A percentile compares a stretch with the other conserved stretches of the same genome.
Evolutionary conservation across 2,113 vertebrate genomes (phyloP).

Genomic region (Phaethon lepturus): DNA sequence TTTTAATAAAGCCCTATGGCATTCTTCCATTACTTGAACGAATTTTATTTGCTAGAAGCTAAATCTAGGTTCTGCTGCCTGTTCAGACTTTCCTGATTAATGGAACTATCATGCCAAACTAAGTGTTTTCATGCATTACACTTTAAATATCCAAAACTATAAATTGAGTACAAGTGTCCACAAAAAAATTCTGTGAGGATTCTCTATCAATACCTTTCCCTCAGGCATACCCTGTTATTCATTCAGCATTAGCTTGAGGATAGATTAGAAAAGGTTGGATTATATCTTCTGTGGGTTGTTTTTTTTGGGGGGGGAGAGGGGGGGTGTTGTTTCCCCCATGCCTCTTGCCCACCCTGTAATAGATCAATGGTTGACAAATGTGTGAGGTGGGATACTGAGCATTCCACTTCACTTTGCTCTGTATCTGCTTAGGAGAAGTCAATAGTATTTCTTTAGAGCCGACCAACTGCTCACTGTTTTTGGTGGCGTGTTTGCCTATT

Average conservation of each 20-base stretch:
- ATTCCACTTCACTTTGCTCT: not conserved
- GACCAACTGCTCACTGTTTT: not conserved
- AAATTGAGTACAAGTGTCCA: not conserved
- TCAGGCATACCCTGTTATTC: not conserved
- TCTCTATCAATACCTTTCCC: not conserved
- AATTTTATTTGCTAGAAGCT: not conserved
- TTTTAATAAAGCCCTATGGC: not conserved
- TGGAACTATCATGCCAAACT: not conserved
- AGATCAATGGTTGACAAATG: not conserved
- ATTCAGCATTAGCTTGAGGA: not conserved
- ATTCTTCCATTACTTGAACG: not conserved
- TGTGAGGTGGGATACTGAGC: not conserved
- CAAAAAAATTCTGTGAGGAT: not conserved
- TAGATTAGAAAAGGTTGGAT: not conserved
- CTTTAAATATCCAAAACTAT: not conserved
- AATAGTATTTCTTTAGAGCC: not conserved
- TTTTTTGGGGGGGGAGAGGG: no score
- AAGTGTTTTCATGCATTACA: not conserved
- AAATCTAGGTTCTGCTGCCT: not conserved
- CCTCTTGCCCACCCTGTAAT: not conserved
- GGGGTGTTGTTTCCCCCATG: no score
- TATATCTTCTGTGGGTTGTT: not conserved
- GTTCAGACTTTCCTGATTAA: not conserved
- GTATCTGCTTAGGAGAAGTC: not conserved
- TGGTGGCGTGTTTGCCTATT: not conserved